Percentiles rank a stretch among this genome's conserved stretches.
These are phyloP conservation scores for Lordiphosa collinella DNA, from an alignment of 1,140 invertebrate genomes.

Conservation along the genomic window DNA sequence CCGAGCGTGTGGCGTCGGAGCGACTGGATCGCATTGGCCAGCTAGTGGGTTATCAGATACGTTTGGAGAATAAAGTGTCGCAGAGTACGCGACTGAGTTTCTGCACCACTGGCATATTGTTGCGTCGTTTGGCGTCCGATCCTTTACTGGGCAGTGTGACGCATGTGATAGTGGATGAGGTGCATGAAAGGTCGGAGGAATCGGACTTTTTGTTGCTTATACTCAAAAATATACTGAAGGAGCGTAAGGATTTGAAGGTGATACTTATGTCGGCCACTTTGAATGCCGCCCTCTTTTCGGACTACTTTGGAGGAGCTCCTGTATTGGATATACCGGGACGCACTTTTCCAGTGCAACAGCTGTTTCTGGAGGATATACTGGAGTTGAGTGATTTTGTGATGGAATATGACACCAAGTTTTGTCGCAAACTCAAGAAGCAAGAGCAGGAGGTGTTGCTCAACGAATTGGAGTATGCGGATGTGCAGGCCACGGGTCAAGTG, in stretches of 20 bases:
- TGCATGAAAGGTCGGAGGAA: slow-evolving; percentile 94
- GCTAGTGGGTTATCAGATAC: slow-evolving; percentile 92
- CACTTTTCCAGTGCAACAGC: slow-evolving; percentile 90
- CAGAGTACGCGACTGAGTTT: slow-evolving; percentile 89
- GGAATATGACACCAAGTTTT: slow-evolving; percentile 86
- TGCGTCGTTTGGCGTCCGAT: slow-evolving; percentile 89
- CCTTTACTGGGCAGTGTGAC: slow-evolving; percentile 86
- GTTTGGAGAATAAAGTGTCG: slow-evolving; percentile 88
- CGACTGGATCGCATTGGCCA: slow-evolving; percentile 89
- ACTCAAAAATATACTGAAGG: slow-evolving; percentile 85
- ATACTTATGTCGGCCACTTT: slow-evolving; percentile 94
- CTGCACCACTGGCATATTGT: slow-evolving; percentile 94
- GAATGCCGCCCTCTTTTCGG: slow-evolving; percentile 88
- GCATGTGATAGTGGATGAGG: slow-evolving; percentile 93
- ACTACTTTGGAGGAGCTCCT: slow-evolving; percentile 87
- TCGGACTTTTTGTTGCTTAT: slow-evolving; percentile 92
- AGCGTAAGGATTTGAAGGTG: slow-evolving; percentile 87
- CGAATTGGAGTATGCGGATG: slow-evolving; percentile 82
- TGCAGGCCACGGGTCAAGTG: slow-evolving; percentile 79
- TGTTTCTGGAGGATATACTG: slow-evolving; percentile 89
- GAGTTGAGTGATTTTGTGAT: slow-evolving; percentile 85
- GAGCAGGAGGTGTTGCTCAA: slow-evolving; percentile 68
- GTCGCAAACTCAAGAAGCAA: slow-evolving; percentile 83
- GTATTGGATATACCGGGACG: slow-evolving; percentile 88
- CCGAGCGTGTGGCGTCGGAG: slow-evolving; percentile 94